Evolutionary conservation across 2,888 invertebrate genomes (phyloP), one percentile per base, ranked within the genome.

Genomic region (Lomographa bimaculata): DNA sequence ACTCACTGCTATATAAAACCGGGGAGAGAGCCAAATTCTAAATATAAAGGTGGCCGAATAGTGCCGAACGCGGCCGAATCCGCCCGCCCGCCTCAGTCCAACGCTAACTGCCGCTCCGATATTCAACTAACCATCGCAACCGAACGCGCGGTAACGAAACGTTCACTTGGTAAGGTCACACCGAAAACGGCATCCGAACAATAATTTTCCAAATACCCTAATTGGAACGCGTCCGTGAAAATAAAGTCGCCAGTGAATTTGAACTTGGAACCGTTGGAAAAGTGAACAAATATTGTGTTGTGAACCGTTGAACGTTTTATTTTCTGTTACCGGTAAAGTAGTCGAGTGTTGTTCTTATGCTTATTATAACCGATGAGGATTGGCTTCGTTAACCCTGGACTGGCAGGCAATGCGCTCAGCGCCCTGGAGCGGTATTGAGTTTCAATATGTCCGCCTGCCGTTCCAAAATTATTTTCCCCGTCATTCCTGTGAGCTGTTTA

Each of bases 21-120:
- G 89, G 91, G 91, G 90, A 86, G 84, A 87, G 86, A 90, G 91
- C 91, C 91, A 91, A 91, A 86, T 89, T 91, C 91, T 91, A 91
- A 91, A 89, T 89, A 87, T 91, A 91, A 89, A 79, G 79, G 69
- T 71, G 69, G 69, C 76, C 84, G 82, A 89, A 77, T 67, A 74
- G 69, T 74, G 60, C 83, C 87, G 86, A 85, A 64, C 64, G 69
- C 68, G 54, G 47, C 73, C 85, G 86, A 84, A 63, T 60, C 72
- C 79, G 76, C 77, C 82, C 86, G 86, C 85, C 85, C 86, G 82
- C 80, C 80, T 84, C 87, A 89, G 87, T 89, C 79, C 79, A 78
- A 57, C 79, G 79, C 76, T 72, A 78, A 75, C 87, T 79, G 84
- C 82, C 86, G 85, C 78, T 65, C 69, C 75, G 81, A 73, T 77